Evolutionary conservation across 2,797 vertebrate species (phyloP).

Genomic region (Sebastes cheni): DNA sequence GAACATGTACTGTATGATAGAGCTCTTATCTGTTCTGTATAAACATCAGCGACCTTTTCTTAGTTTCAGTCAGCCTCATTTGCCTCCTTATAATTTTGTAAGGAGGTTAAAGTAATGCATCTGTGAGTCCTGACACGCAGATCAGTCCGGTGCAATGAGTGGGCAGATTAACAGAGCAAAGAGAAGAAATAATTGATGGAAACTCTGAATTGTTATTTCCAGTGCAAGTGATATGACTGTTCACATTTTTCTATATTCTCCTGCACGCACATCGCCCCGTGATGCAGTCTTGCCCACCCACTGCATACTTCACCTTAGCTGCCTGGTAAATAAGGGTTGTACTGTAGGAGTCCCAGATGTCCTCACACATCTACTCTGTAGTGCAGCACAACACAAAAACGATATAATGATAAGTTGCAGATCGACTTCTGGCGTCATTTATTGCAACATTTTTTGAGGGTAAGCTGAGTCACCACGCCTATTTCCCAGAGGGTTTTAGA

Average conservation of each 20-base stretch:
- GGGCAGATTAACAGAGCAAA: background rate
- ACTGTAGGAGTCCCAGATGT: slow-evolving; percentile 34
- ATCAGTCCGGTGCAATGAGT: background rate
- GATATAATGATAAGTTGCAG: slow-evolving; percentile 63
- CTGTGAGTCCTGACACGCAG: background rate
- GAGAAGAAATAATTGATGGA: slow-evolving; percentile 6
- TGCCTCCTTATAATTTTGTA: background rate
- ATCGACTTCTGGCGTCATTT: slow-evolving; percentile 56
- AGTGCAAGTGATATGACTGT: slow-evolving; percentile 17
- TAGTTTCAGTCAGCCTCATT: slow-evolving; percentile 36
- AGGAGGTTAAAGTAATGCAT: slow-evolving; percentile 10
- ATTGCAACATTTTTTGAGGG: slow-evolving; percentile 51
- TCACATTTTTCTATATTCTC: slow-evolving; percentile 28
- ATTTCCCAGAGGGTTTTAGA: slow-evolving; percentile 36
- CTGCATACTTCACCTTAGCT: slow-evolving; percentile 58
- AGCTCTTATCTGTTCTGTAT: slow-evolving; percentile 46
- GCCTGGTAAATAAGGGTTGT: slow-evolving; percentile 61
- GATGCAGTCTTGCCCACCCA: slow-evolving; percentile 17
- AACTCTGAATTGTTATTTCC: slow-evolving; percentile 22
- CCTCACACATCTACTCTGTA: slow-evolving; percentile 37
- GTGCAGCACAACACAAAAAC: slow-evolving; percentile 31
- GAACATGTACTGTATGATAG: slow-evolving; percentile 10
- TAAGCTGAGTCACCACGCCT: slow-evolving; percentile 48
- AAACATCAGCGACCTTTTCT: slow-evolving; percentile 45
- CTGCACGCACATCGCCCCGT: slow-evolving; percentile 42